Base-by-base conservation (phyloP, 2,113 vertebrate genomes). In the Propithecus coquereli region DNA sequence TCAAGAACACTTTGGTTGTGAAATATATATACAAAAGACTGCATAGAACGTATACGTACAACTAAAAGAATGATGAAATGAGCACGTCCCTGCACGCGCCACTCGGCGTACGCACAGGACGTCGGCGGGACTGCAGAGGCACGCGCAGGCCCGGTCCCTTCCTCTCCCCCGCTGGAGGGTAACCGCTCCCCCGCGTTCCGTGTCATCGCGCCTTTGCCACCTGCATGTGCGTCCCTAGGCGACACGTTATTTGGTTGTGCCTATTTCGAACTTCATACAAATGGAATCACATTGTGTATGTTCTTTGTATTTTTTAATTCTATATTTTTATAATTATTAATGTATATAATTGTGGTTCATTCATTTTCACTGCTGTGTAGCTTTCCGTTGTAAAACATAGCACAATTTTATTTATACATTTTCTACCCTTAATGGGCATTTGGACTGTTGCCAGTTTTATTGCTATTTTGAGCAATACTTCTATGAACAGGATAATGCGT, bases 301-400 rank as follows among this genome's bases (percentile, higher is more conserved):
- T 37, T 81, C 14, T 47, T 52, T 18, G 6, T 73, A 20, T 61
- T 85, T 86, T 88, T 47, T 22, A 65, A 40, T 30, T 85, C 20
- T 73, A 37, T 92, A 61, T 77, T 94, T 85, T 91, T 80, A 50
- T 74, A 80, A 74, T 71, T 57, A 57, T 57, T 63, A 63, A 43
- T 76, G 16, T 40, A 8, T 63, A 47, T 43, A 57, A 9, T 70
- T 80, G 12, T 9, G 79, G 34, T 32, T 85, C 57, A 50, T 74
- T 73, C 18, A 5, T 92, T 52, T 93, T 52, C 70, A 73, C 47
- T 68, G 22, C 80, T 87, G 25, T 59, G 34, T 77, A n/a, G 37
- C 81, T 47, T 57, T 91, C 52, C 57, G 5, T 34, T 59, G 3
- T 71, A 57, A 12, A 71, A 43, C 43, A 76, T 14, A 52, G 5